Evolutionary conservation across 2,888 invertebrate genomes (phyloP), one percentile per base, ranked within the genome.

Genomic region (Mayetiola destructor): DNA sequence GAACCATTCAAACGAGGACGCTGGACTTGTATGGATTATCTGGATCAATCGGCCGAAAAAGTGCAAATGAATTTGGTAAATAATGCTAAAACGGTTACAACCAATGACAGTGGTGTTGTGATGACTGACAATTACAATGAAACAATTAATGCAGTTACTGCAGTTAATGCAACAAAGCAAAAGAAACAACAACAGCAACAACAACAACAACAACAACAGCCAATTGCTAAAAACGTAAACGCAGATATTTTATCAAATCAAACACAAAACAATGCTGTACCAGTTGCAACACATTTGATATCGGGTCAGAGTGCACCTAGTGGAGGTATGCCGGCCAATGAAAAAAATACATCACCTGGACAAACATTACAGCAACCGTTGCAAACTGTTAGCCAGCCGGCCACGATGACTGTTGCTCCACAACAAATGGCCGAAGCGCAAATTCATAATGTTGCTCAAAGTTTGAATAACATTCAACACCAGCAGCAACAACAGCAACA

Each of bases 11-110:
- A 87, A 64, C 80, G 93, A 59, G 94, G 94, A 27, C 78, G 93
- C 64, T 94, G 94, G 94, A 84, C 85, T 72, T 94, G 93, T 72
- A 88, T 90, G 84, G 94, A 94, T 73, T 94, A 89, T 72, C 76
- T 90, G 65, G 92, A 93, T 75, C 88, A 90, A 66, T 84, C 85
- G 55, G 78, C 80, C 58, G 70, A 75, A 59, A 77, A 77, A 63
- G 30, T 30, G 30, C 58, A 57, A 58, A 56, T 48, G 56, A 58
- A 57, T 57, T 20, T 58, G n/a, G 52, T 42, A 30, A 29, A 29
- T 12, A 54, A 39, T 16, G 53, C 54, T 58, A 66, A 66, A 57
- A 68, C 66, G 39, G 67, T 67, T 62, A 67, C 59, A 55, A 61
- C 62, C 36, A 59, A 61, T 56, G 62, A 63, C 56, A 61, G 64